phyloP scores from a whole-genome alignment of 1,140 invertebrate species.

The Drosophila grimshawi region DNA sequence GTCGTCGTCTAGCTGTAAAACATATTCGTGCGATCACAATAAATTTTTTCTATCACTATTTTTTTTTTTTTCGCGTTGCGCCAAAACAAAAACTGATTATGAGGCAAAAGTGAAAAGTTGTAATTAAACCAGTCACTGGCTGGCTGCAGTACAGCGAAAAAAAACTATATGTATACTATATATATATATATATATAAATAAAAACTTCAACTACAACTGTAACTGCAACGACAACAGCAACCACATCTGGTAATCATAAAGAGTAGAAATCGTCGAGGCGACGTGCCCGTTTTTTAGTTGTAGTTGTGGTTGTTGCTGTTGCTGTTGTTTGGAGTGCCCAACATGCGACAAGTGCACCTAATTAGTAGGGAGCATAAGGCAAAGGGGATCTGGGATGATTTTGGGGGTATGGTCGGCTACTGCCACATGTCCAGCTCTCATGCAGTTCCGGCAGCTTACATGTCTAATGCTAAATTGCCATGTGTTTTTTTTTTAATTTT shows the following conservation, averaged over 20 bases:
- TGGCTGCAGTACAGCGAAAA: slow-evolving; percentile 45
- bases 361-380: slow-evolving; percentile 59
- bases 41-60: slow-evolving; percentile 56
- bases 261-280: slow-evolving; percentile 73
- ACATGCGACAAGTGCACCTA: slow-evolving; percentile 76
- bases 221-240: slow-evolving; percentile 55
- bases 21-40: slow-evolving; percentile 79
- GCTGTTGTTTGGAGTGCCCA: slow-evolving; percentile 22
- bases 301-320: slow-evolving; percentile 29
- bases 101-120: slow-evolving; percentile 82
- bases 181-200: background rate
- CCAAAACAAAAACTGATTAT: slow-evolving; percentile 69
- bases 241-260: slow-evolving; percentile 65
- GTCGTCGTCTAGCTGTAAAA: slow-evolving; percentile 47
- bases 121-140: slow-evolving; percentile 80
- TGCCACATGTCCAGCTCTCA: slow-evolving; percentile 21
- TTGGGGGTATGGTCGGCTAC: background rate
- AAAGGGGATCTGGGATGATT: background rate
- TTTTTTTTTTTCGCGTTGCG: slow-evolving; percentile 28
- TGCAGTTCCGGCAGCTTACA: slow-evolving; percentile 72
- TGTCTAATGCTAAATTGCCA: slow-evolving; percentile 68
- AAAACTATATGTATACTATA: background rate
- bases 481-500: slow-evolving; percentile 21
- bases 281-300: slow-evolving; percentile 52
- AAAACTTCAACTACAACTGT: slow-evolving; percentile 59